Base-by-base conservation (phyloP, 2,888 invertebrate genomes). In the Lithophane socia region DNA sequence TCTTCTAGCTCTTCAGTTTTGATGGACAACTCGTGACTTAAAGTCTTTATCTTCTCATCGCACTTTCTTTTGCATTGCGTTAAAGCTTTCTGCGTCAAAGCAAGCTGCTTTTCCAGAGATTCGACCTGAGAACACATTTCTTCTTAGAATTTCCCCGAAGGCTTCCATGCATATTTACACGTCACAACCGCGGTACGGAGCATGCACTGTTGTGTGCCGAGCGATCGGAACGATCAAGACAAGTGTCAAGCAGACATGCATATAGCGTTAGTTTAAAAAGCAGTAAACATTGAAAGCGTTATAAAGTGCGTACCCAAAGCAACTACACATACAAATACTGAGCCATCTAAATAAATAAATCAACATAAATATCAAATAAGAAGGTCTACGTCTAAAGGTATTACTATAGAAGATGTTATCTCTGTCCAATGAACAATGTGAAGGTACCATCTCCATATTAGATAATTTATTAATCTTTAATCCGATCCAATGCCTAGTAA, bases 81-180 rank as follows among this genome's bases (percentile, higher is more conserved):
- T 86, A 98, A 92, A 77, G 97, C 96, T 86, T 96, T 94, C 76
- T 97, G 96, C 77, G 97, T 94, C 81, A 97, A 94, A 74, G 95
- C 91, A 85, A 97, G 94, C 94, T 97, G 97, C 88, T 96, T 95
- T 92, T 97, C 97, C 89, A 97, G 93, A 86, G 97, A 97, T 92
- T 97, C 97, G 49, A 97, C 97, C 97, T 97, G 96, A 93, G 96
- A 95, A 96, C 93, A 96, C 94, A 96, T 88, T 89, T 93, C 94
- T 94, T 93, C 95, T 95, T 95, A 95, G 86, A 93, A 92, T 89
- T 86, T 92, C 93, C 91, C 91, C 91, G 87, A 82, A 86, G 76
- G 84, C 84, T 89, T 93, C 92, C 95, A 94, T 95, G 95, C 95
- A 93, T 93, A 94, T 94, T 89, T 94, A 94, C 94, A 94, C 89